Percentiles rank a stretch among this genome's conserved stretches.
phyloP scores from a whole-genome alignment of 1,140 invertebrate species.

The Homalodisca vitripennis region DNA sequence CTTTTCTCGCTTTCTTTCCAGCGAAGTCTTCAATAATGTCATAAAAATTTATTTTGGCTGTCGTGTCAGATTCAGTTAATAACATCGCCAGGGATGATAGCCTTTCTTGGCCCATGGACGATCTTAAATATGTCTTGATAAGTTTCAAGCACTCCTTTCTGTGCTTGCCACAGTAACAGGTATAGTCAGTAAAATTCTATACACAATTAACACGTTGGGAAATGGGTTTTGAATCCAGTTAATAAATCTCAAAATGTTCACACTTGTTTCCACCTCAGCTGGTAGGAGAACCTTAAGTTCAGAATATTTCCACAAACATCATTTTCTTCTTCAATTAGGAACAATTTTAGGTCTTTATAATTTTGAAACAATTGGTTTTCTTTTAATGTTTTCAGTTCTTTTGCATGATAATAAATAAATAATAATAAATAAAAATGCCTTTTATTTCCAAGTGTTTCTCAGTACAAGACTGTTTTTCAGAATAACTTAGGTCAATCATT shows the following conservation, averaged over 20 bases:
- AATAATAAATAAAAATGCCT: too few relatives aligned
- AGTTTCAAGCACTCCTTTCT: slow-evolving; percentile 13
- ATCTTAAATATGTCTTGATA: too few relatives aligned
- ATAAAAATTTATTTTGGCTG: slow-evolving; percentile 6
- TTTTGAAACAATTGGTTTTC: neutral
- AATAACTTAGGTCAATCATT: too few relatives aligned
- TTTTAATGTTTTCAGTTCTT: slow-evolving; percentile 10
- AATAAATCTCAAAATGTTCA: neutral
- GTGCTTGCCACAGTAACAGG: slow-evolving; percentile 3
- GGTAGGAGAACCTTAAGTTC: too few relatives aligned
- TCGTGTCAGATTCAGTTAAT: slow-evolving; percentile 4
- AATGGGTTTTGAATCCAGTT: too few relatives aligned
- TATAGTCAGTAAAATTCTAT: too few relatives aligned
- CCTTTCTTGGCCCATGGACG: slow-evolving; percentile 16
- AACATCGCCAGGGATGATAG: slow-evolving; percentile 11
- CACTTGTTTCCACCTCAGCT: slow-evolving; percentile 1
- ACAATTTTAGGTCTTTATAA: slow-evolving; percentile 5
- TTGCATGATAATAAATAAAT: slow-evolving; percentile 27
- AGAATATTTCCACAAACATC: too few relatives aligned
- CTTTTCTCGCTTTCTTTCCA: slow-evolving; percentile 15
- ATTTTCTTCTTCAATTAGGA: neutral
- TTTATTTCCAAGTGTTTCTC: too few relatives aligned
- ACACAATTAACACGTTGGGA: too few relatives aligned
- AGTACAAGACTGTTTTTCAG: too few relatives aligned
- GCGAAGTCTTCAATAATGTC: slow-evolving; percentile 6